Base-by-base conservation (phyloP, 2,797 vertebrate species). In the Staurois parvus region DNA sequence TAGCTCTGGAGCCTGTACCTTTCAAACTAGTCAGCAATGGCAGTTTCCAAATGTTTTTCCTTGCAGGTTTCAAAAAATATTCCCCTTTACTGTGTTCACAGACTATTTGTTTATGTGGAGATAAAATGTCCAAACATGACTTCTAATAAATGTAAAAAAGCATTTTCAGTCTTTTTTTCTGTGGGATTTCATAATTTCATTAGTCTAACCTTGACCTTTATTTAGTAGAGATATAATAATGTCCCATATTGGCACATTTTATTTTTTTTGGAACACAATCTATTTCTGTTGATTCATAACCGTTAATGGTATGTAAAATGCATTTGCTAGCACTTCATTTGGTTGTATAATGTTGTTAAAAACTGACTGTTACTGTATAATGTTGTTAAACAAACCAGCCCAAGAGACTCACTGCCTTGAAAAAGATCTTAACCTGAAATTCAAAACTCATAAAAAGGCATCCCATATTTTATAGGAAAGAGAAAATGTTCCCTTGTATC, bases 321-420 rank as follows among this genome's bases (percentile, higher is more conserved):
- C 26, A 37, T 72, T 17, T 80, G 26, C 10, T 81, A 28, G 24
- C 30, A 72, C 32, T 28, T 62, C 17, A 72, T 62, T 81, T 40
- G 52, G 30, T 81, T 81, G 70, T 32, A 72, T 72, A 72, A 81
- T 81, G 28, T 30, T 28, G 56, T 81, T 62, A 81, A 40, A 37
- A 72, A 28, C 26, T 56, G 19, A 80, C 45, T 70, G 30, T 56
- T 28, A 32, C 72, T 81, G 52, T 72, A 72, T 59, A 81, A 72
- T 72, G 56, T 8, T 9, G 42, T 34, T 56, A 69, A 80, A 69
- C 28, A n/a, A 70, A 56, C 29, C 30, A 37, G 32, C 34, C 56
- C 24, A 59, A 37, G 79, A 59, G 48, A 72, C n/a, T 72, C 32
- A 13, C 12, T 62, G 29, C 48, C 0, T 34, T 81, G 32, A 81